Conservation (phyloP, 2,113 vertebrate species). For the Paraplagusia blochii region DNA sequence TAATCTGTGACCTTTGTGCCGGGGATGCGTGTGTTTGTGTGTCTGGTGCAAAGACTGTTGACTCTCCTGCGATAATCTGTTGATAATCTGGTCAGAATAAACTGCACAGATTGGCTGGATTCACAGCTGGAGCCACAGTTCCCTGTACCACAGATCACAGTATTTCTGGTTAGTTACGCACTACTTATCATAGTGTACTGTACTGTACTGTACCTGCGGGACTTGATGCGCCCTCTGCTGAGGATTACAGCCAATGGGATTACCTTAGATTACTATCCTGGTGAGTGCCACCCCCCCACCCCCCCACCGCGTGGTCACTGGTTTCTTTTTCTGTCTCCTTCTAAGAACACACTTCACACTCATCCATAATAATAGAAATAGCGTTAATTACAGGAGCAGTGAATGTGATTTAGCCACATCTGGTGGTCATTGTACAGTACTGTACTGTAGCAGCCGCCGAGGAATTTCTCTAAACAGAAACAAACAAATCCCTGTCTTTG, state of each 20-base stretch:
- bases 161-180: too few relatives aligned
- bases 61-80: not conserved
- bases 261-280: constrained; percentile 40
- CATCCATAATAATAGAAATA: too few relatives aligned
- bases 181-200: not conserved
- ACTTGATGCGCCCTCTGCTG: not conserved
- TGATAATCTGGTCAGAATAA: not conserved
- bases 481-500: too few relatives aligned
- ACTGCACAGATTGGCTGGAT: not conserved
- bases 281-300: too few relatives aligned
- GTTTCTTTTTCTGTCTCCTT: constrained; percentile 9
- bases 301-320: too few relatives aligned
- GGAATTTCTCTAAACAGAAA: too few relatives aligned
- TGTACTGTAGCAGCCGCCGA: too few relatives aligned
- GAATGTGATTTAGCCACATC: too few relatives aligned
- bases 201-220: not conserved
- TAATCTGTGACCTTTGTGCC: constrained; percentile 19
- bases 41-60: not conserved
- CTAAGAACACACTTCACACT: not conserved
- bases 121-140: not conserved
- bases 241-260: constrained; percentile 48
- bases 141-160: not conserved
- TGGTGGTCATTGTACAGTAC: too few relatives aligned
- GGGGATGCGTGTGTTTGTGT: not conserved
- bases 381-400: too few relatives aligned